phyloP scores from a whole-genome alignment of 2,888 invertebrate genomes.

The Hofmannophila pseudospretella region DNA sequence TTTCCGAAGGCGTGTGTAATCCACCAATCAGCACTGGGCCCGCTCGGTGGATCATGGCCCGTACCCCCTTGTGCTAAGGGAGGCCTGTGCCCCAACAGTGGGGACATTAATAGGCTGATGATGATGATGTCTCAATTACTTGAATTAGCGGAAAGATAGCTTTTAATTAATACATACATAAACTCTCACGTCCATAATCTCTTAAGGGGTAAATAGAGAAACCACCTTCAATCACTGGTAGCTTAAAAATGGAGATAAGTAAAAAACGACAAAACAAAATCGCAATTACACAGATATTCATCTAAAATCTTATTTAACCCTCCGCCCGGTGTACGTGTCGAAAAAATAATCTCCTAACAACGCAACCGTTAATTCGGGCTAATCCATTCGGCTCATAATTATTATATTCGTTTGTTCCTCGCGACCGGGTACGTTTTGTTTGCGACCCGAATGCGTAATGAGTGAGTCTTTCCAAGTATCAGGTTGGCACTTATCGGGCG shows the following conservation, averaged over 20 bases:
- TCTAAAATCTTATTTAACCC: slow-evolving; percentile 28
- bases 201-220: no score
- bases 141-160: no score
- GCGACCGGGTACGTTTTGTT: slow-evolving; percentile 51
- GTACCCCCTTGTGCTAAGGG: no score
- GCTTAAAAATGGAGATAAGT: neutral
- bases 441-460: slow-evolving; percentile 72
- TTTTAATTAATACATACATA: no score
- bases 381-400: slow-evolving; percentile 68
- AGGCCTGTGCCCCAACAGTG: no score
- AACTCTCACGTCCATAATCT: no score
- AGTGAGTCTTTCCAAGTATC: slow-evolving; percentile 69
- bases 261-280: slow-evolving; percentile 2
- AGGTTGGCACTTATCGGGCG: slow-evolving; percentile 66
- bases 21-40: no score
- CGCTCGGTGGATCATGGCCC: no score
- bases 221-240: no score
- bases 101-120: no score
- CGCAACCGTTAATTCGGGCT: slow-evolving; percentile 56
- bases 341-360: slow-evolving; percentile 39
- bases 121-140: no score
- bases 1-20: no score
- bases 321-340: slow-evolving; percentile 29
- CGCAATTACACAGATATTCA: slow-evolving; percentile 18
- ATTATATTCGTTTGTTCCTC: slow-evolving; percentile 72